phyloP scores from a whole-genome alignment of 1,140 invertebrate species.

The Leptonema lineaticorne region DNA sequence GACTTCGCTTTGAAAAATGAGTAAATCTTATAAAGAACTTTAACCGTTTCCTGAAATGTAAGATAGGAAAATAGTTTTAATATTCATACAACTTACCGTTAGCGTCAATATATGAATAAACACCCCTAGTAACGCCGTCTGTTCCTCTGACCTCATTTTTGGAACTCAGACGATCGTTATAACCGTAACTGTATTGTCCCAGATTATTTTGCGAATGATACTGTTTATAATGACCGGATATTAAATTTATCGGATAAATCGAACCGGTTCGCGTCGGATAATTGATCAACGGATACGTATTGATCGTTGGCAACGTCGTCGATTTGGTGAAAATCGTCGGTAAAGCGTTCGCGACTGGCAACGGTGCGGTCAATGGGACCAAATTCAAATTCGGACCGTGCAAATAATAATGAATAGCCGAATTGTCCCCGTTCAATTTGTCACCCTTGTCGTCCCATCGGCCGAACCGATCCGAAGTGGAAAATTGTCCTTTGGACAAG shows the following conservation, averaged over 20 bases:
- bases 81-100: slow-evolving; percentile 55
- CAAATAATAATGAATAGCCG: neutral
- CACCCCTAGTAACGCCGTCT: slow-evolving; percentile 62
- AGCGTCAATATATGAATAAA: slow-evolving; percentile 64
- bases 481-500: no score
- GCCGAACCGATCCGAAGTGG: neutral
- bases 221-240: slow-evolving; percentile 26
- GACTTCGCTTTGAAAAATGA: no score
- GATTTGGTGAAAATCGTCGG: neutral
- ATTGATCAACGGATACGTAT: neutral
- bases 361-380: neutral
- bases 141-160: slow-evolving; percentile 60
- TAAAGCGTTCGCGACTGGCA: neutral
- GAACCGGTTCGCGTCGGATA: neutral
- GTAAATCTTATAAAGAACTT: no score
- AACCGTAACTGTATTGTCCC: slow-evolving; percentile 62
- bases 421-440: neutral
- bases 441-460: neutral
- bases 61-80: no score
- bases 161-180: slow-evolving; percentile 58
- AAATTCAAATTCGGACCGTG: neutral
- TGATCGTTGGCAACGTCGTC: neutral
- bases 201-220: slow-evolving; percentile 60
- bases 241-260: neutral
- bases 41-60: no score